Evolutionary conservation across 2,797 vertebrate genomes (phyloP).

Genomic region (Pogoniulus pusillus): DNA sequence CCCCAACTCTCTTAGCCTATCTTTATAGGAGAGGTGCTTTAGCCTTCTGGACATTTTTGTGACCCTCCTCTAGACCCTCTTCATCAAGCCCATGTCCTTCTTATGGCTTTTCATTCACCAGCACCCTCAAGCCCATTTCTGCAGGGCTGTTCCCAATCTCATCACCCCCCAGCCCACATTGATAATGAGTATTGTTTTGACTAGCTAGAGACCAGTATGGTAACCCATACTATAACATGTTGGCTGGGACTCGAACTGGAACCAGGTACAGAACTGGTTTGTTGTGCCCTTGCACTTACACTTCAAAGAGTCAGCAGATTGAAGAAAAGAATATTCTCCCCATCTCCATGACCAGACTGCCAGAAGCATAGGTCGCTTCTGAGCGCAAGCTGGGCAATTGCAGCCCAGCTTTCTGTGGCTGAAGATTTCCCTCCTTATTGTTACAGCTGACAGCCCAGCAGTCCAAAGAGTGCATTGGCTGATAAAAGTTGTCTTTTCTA

Average conservation of each 20-base stretch:
- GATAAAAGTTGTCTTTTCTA: not conserved
- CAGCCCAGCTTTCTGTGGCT: not conserved
- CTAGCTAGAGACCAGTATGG: not conserved
- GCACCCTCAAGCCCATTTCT: too few relatives aligned
- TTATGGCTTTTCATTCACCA: too few relatives aligned
- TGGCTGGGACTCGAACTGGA: not conserved
- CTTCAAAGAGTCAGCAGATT: not conserved
- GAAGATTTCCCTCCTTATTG: not conserved
- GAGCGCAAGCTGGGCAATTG: not conserved
- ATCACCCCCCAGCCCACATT: too few relatives aligned
- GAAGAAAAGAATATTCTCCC: not conserved
- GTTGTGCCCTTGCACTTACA: not conserved
- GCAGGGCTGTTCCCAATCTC: too few relatives aligned
- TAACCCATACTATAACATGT: not conserved
- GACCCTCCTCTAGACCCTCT: too few relatives aligned
- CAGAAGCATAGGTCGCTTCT: not conserved
- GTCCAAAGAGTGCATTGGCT: not conserved
- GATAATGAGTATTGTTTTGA: not conserved
- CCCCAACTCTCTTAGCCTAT: too few relatives aligned
- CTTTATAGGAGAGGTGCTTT: too few relatives aligned
- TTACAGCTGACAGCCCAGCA: not conserved
- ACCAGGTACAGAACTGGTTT: not conserved
- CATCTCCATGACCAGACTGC: not conserved
- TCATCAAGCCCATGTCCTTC: too few relatives aligned
- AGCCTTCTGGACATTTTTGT: too few relatives aligned